Conservation (phyloP, 2,113 vertebrate genomes). For the Myotis davidii region DNA sequence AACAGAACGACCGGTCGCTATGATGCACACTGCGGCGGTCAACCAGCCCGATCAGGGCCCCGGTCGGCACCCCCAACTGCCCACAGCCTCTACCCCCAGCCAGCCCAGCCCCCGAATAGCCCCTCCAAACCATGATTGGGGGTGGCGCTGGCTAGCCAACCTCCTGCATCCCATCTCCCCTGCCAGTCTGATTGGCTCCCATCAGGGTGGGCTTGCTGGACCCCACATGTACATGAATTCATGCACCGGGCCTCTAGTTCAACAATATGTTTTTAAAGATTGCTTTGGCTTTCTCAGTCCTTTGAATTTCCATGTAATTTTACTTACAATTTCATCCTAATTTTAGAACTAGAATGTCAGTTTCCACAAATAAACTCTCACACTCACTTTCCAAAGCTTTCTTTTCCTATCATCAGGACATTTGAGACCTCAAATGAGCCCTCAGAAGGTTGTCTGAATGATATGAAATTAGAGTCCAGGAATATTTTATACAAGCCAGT, state of each 20-base stretch:
- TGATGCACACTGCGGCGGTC: too few relatives aligned
- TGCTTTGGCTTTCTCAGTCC: slow-evolving; percentile 20
- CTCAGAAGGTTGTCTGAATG: background rate
- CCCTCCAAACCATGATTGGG: too few relatives aligned
- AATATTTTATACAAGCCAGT: background rate
- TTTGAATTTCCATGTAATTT: slow-evolving; percentile 1
- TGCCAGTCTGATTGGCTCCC: too few relatives aligned
- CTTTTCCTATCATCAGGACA: background rate
- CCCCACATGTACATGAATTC: too few relatives aligned
- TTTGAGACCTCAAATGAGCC: background rate
- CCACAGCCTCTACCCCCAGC: too few relatives aligned
- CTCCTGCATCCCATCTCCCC: too few relatives aligned
- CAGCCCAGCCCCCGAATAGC: too few relatives aligned
- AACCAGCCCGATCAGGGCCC: too few relatives aligned
- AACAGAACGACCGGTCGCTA: too few relatives aligned
- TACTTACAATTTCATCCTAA: slow-evolving; percentile 13
- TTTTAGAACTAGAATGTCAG: slow-evolving; percentile 34
- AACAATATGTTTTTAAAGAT: background rate
- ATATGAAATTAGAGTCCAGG: background rate
- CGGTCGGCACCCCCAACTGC: too few relatives aligned
- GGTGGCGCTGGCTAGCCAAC: too few relatives aligned
- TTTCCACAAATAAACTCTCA: slow-evolving; percentile 7
- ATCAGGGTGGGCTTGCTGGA: too few relatives aligned
- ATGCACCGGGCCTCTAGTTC: background rate
- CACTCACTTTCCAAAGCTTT: background rate